These are phyloP conservation scores for Eucera pruinosa DNA, from an alignment of 2,888 invertebrate species.

Conservation along the genomic window DNA sequence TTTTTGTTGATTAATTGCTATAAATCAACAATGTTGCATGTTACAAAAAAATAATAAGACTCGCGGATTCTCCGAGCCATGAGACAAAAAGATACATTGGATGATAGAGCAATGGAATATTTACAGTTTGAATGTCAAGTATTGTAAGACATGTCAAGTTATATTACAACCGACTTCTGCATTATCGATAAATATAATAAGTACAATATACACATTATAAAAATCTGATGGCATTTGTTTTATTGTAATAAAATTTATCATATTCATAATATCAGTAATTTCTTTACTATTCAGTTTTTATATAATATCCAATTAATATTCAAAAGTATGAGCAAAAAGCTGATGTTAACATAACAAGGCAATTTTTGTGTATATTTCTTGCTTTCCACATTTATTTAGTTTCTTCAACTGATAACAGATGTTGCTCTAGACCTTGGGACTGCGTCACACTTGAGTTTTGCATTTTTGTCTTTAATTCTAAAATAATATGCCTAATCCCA, in stretches of 20 bases:
- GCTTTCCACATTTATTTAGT: background rate
- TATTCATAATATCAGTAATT: conserved; percentile 12
- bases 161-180: background rate
- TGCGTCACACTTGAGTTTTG: conserved; percentile 13
- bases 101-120: too few relatives aligned
- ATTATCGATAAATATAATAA: background rate
- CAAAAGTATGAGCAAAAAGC: background rate
- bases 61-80: too few relatives aligned
- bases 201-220: conserved; percentile 25
- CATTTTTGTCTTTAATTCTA: conserved; percentile 73
- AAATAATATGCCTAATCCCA: conserved; percentile 87
- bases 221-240: conserved; percentile 17
- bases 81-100: too few relatives aligned
- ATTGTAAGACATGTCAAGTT: background rate
- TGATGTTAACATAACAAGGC: background rate
- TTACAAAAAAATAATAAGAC: too few relatives aligned
- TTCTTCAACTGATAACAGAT: conserved; percentile 19
- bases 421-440: conserved; percentile 1
- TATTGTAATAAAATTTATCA: conserved; percentile 37
- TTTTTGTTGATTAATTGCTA: too few relatives aligned
- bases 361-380: background rate
- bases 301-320: background rate
- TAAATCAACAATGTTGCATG: too few relatives aligned
- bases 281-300: background rate
- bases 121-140: background rate